Evolutionary conservation across 2,888 invertebrate species (phyloP).

Genomic region (Xylocampa areola): DNA sequence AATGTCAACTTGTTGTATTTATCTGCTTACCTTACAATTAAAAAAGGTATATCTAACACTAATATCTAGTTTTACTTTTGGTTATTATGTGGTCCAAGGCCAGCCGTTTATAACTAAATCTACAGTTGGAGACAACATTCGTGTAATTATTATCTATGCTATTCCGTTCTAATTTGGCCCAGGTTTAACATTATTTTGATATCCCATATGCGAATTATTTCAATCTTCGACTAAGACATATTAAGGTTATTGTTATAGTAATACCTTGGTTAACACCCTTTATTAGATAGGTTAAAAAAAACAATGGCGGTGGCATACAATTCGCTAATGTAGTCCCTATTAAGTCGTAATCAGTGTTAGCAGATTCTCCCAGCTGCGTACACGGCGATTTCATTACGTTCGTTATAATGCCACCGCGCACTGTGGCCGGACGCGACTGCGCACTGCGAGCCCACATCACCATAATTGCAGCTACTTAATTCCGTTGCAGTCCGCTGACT

Average conservation of each 20-base stretch:
- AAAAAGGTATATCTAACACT: no score
- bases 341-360: conserved; percentile 32
- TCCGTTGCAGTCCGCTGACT: conserved; percentile 32
- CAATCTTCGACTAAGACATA: no score
- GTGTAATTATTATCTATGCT: conserved; percentile 27
- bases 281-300: background rate
- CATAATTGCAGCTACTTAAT: conserved; percentile 53
- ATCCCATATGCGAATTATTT: background rate
- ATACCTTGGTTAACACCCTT: no score
- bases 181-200: conserved; percentile 15
- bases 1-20: no score
- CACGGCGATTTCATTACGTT: conserved; percentile 48
- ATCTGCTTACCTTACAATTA: no score
- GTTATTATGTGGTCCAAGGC: conserved; percentile 39
- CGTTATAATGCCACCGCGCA: conserved; percentile 25
- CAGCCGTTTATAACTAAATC: conserved; percentile 26
- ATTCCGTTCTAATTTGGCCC: conserved; percentile 28
- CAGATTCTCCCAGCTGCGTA: conserved; percentile 43
- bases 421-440: conserved; percentile 12
- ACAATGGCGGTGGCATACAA: background rate
- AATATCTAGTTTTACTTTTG: no score
- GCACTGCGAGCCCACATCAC: conserved; percentile 23
- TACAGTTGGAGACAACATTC: conserved; percentile 9
- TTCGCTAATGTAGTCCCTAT: conserved; percentile 16
- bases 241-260: no score